Evolutionary conservation across 2,888 invertebrate species (phyloP).

Genomic region (Heliconius charithonia): DNA sequence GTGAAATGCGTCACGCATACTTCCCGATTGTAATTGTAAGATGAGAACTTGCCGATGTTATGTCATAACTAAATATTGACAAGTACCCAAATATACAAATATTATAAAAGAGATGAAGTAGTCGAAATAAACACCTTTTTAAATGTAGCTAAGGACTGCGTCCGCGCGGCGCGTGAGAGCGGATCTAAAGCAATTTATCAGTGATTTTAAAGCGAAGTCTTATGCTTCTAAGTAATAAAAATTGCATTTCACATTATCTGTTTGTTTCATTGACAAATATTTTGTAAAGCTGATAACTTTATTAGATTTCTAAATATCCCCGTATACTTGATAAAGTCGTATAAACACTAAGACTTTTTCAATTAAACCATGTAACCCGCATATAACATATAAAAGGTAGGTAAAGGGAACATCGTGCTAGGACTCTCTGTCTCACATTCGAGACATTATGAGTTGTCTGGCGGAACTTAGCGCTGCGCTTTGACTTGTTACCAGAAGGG

Average conservation of each 20-base stretch:
- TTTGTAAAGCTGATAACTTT: neutral
- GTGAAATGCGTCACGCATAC: no score
- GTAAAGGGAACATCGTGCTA: neutral
- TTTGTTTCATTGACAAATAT: conserved; percentile 34
- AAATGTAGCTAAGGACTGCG: no score
- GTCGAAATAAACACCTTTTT: no score
- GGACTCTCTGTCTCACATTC: neutral
- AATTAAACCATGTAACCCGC: no score
- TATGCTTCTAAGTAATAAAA: conserved; percentile 77
- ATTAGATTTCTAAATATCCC: neutral
- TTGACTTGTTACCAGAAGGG: neutral
- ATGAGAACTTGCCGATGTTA: conserved; percentile 16
- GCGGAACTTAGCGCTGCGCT: no score
- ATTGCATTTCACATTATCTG: conserved; percentile 69
- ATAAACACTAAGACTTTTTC: no score
- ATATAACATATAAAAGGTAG: neutral
- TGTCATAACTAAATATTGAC: conserved; percentile 9
- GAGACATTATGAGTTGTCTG: neutral
- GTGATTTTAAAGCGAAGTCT: conserved; percentile 66
- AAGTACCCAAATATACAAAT: conserved; percentile 15
- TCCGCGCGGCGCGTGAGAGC: neutral
- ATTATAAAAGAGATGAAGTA: no score
- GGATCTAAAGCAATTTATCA: conserved; percentile 50
- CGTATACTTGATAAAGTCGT: no score
- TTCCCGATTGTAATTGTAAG: neutral